Base-by-base conservation (phyloP, 2,113 vertebrate genomes). In the Pholis gunnellus region DNA sequence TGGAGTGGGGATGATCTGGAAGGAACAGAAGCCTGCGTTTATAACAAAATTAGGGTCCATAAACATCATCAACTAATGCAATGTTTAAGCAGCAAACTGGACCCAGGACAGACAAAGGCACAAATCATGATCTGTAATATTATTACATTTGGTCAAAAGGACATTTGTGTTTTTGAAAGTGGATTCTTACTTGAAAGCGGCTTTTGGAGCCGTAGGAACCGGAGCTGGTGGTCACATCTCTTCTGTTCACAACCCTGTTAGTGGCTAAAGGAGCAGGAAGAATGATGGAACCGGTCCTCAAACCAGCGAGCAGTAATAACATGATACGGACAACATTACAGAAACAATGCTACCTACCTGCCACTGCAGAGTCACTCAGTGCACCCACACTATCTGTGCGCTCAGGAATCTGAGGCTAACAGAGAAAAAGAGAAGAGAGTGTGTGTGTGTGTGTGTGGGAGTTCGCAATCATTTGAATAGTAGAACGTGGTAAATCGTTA, bases 391-490 rank as follows among this genome's bases (percentile, higher is more conserved):
- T 87, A 78, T 95, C 94, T 27, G 86, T 85, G 29, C 93, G 81
- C 86, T 96, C 95, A 40, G 91, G 94, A 79, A 95, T 95, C 91
- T 94, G 95, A 48, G 91, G 92, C 92, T 93, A 42, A 67, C 11
- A 75, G 57, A 83, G 29, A 84, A 79, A 79, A n/a, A 67, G 11
- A 74, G 31, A 85, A 54, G 13, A 6, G 27, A 6, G 52, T 40
- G 68, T 71, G 57, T 36, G 50, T 48, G 8, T 40, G 75, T 71
- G 59, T 83, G 36, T 70, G 60, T 34, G 48, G 64, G 68, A 78
- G 71, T 46, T 13, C 63, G 52, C 20, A 82, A 29, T 78, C 22
- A 87, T 84, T 75, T 79, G 22, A 72, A 66, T 57, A 56, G 59
- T 38, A 65, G n/a, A 50, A 72, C 84, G 29, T 72, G 72, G 50